Evolutionary conservation across 2,113 vertebrate species (phyloP), one percentile per base, ranked within the genome.

Genomic region (Ageneiosus marmoratus): DNA sequence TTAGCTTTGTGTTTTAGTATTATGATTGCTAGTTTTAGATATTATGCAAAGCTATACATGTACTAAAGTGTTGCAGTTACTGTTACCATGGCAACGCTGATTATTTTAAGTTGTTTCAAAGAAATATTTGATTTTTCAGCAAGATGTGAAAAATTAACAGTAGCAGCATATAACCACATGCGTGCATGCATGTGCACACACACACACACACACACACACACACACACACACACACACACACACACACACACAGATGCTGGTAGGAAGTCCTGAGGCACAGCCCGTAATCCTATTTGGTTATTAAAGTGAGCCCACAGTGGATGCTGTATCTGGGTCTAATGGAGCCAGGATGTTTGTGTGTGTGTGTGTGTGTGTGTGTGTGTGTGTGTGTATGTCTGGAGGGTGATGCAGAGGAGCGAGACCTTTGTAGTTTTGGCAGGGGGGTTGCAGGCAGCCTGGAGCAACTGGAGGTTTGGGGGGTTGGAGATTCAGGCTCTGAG

Each of bases 281-380:
- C 92, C 93, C 90, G 90, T 95, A 93, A 95, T 95, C 94, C 93
- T 95, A 92, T 94, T 94, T 94, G 94, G 93, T 94, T 95, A 95
- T 95, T 94, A 94, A 95, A 95, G 92, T 92, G 90, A 90, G 92
- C 91, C 90, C 89, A 90, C 92, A 90, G 92, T 92, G 92, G 91
- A 92, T 91, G 89, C 92, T 93, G 92, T 93, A 93, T 93, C 92
- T 92, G 91, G 90, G 87, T 90, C 91, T 95, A 94, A 94, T 95
- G 92, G 92, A 93, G 93, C 89, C 90, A 89, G 90, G 89, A 88
- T 86, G 85, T 41, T n/a, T n/a, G n/a, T n/a, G n/a, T 92, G 88
- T 88, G 87, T 79, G 88, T 86, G 83, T 84, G 72, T 85, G 83
- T 85, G 74, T 83, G 81, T 77, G 62, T 78, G 63, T 69, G 88